Evolutionary conservation across 2,888 invertebrate species (phyloP).

Genomic region (Eupeodes luniger): DNA sequence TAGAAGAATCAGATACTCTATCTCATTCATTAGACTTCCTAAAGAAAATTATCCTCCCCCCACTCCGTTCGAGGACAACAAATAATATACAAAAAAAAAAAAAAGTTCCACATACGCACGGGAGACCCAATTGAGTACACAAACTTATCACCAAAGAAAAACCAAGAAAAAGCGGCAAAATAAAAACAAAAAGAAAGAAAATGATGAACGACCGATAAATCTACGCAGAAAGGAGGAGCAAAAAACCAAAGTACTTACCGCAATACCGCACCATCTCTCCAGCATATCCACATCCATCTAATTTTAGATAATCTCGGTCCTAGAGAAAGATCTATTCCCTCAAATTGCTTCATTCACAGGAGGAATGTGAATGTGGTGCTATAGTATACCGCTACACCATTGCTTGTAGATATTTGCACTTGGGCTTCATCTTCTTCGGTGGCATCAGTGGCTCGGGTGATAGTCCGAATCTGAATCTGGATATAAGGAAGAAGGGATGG

Average conservation of each 20-base stretch:
- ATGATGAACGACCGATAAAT: conserved; percentile 39
- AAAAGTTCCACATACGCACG: conserved; percentile 37
- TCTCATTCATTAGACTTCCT: conserved; percentile 26
- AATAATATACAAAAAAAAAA: not conserved
- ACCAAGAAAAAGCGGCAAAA: no score
- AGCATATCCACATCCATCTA: conserved; percentile 37
- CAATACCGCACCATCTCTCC: conserved; percentile 20
- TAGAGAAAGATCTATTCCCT: conserved; percentile 35
- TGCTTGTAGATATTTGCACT: conserved; percentile 41
- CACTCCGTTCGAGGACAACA: not conserved
- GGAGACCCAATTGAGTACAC: conserved; percentile 30
- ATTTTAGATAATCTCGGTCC: conserved; percentile 46
- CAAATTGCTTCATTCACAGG: conserved; percentile 43
- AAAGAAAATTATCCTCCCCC: conserved; percentile 10
- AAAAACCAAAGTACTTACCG: conserved; percentile 40
- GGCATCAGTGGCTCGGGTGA: not conserved
- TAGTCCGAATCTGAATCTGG: not conserved
- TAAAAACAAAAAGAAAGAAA: not conserved
- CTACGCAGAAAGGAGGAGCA: conserved; percentile 22
- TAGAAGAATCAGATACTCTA: conserved; percentile 47
- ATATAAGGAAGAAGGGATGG: not conserved
- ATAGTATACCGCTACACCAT: not conserved
- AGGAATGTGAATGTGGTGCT: conserved; percentile 21
- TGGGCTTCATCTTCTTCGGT: conserved; percentile 13
- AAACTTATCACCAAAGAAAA: conserved; percentile 12